Conservation (phyloP, 2,888 invertebrate genomes). For the Mythimna impura region DNA sequence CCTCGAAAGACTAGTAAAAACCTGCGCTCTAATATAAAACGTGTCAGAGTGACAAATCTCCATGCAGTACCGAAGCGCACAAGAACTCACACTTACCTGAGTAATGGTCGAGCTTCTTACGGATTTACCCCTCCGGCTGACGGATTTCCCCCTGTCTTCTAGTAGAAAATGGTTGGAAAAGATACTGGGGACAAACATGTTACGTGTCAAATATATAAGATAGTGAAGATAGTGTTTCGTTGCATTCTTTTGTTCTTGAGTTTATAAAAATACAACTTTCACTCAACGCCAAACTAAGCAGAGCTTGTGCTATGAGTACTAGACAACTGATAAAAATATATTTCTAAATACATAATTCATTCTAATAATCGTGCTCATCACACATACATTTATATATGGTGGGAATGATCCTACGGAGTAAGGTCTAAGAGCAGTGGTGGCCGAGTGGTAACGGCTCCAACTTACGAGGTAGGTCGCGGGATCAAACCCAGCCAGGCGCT, state of each 20-base stretch:
- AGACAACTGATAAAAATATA: too few relatives aligned
- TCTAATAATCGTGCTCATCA: too few relatives aligned
- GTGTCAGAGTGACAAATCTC: slow-evolving; percentile 57
- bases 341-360: too few relatives aligned
- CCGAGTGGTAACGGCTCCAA: too few relatives aligned
- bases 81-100: slow-evolving; percentile 53
- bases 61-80: slow-evolving; percentile 40
- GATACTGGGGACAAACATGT: slow-evolving; percentile 13
- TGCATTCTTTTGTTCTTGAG: slow-evolving; percentile 1
- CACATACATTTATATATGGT: too few relatives aligned
- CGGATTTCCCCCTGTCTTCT: slow-evolving; percentile 40
- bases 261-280: background rate
- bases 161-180: slow-evolving; percentile 34
- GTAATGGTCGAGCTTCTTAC: slow-evolving; percentile 58
- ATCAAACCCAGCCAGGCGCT: too few relatives aligned
- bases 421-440: too few relatives aligned
- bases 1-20: slow-evolving; percentile 24
- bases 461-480: too few relatives aligned
- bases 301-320: too few relatives aligned
- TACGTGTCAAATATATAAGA: slow-evolving; percentile 15
- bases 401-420: too few relatives aligned
- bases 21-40: slow-evolving; percentile 28
- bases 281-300: too few relatives aligned
- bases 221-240: slow-evolving; percentile 4
- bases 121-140: slow-evolving; percentile 48